Evolutionary conservation across 37 sponge, comb jelly and placozoan genomes (phyloP).

Genomic region (Ianthella basta): DNA sequence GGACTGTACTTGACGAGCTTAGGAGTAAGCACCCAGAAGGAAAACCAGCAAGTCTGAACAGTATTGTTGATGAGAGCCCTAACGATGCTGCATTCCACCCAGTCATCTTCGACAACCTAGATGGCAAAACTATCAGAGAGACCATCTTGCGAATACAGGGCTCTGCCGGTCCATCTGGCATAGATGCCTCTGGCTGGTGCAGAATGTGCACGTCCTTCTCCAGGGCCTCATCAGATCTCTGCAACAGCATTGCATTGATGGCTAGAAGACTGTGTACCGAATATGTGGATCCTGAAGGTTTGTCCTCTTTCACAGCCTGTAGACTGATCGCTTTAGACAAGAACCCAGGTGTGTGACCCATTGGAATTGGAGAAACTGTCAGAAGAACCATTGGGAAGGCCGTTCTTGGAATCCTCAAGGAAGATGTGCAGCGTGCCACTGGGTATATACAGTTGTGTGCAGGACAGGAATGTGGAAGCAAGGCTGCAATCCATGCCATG

Average conservation of each 20-base stretch:
- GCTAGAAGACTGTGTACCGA: background rate
- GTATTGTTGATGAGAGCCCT: background rate
- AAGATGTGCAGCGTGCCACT: background rate
- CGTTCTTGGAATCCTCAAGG: background rate
- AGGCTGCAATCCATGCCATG: conserved; percentile 10
- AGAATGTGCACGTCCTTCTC: background rate
- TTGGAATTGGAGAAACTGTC: background rate
- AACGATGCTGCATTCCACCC: background rate
- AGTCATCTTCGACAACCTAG: background rate
- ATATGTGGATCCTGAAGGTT: background rate
- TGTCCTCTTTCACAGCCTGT: background rate
- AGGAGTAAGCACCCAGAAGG: background rate
- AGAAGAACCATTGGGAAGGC: background rate
- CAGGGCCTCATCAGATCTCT: no score
- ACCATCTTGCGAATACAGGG: background rate
- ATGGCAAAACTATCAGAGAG: no score
- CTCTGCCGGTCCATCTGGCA: background rate
- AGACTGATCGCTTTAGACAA: no score
- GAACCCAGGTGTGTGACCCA: background rate
- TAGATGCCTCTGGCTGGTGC: background rate
- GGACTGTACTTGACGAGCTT: background rate
- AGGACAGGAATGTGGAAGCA: background rate
- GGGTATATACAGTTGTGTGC: background rate
- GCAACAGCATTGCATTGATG: background rate
- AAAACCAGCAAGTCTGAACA: background rate